phyloP scores from a whole-genome alignment of 2,888 invertebrate species.

The Cybosia mesomella region DNA sequence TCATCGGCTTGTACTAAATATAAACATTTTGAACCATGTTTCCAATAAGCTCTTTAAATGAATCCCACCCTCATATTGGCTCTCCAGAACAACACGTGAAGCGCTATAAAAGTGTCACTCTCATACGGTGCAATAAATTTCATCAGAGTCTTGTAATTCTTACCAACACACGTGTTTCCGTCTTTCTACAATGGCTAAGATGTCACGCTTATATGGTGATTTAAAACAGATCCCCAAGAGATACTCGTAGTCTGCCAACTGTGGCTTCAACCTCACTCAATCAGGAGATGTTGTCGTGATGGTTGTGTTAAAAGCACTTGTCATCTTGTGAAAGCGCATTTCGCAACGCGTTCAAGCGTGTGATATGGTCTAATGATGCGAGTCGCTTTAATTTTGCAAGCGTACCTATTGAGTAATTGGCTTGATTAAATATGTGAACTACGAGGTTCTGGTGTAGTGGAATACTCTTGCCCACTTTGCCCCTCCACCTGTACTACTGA shows the following conservation, averaged over 20 bases:
- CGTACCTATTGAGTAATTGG: not conserved
- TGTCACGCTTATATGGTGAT: not conserved
- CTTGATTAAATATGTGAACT: not conserved
- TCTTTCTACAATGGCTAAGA: not conserved
- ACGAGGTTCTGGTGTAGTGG: not conserved
- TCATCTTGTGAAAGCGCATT: not conserved
- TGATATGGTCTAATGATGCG: conserved; percentile 4
- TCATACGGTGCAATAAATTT: no score
- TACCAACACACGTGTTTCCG: not conserved
- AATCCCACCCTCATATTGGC: no score
- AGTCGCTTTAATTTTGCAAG: not conserved
- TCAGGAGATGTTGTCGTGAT: not conserved
- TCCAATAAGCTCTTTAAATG: no score
- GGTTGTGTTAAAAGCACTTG: not conserved
- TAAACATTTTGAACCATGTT: no score
- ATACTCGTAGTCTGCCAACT: not conserved
- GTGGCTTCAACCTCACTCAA: not conserved
- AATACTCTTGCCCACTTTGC: no score
- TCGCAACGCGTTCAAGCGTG: not conserved
- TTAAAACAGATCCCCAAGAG: not conserved
- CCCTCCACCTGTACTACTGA: no score
- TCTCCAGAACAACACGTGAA: no score
- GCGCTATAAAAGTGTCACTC: no score
- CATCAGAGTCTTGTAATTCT: no score
- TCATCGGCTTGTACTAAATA: no score